phyloP scores from a whole-genome alignment of 2,888 invertebrate species.

The Hypsopygia costalis region DNA sequence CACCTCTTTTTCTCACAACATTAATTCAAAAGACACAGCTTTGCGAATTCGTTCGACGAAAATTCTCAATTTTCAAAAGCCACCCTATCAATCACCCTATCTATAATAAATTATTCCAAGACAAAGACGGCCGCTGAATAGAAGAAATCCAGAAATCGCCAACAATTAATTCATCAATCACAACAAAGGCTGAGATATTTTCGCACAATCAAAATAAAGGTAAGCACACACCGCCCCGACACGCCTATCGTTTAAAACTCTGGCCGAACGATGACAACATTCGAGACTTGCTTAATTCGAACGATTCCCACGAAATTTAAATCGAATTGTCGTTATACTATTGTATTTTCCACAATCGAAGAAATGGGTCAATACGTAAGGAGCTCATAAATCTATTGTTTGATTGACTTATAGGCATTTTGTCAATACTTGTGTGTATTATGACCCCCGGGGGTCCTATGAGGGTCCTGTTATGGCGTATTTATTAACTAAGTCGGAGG shows the following conservation, averaged over 20 bases:
- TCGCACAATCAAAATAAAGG: conserved; percentile 44
- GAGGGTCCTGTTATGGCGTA: conserved; percentile 31
- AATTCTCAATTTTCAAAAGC: not conserved
- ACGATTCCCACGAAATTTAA: conserved; percentile 73
- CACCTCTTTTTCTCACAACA: not conserved
- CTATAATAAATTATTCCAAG: conserved; percentile 7
- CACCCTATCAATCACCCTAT: too few relatives aligned
- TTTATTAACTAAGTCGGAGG: conserved; percentile 49
- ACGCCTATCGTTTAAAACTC: conserved; percentile 38
- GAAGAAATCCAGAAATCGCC: conserved; percentile 17
- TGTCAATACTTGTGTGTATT: conserved; percentile 64
- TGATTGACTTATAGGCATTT: conserved; percentile 76
- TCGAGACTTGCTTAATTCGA: conserved; percentile 64
- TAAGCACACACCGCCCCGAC: conserved; percentile 47
- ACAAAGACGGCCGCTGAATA: conserved; percentile 17
- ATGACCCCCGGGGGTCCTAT: conserved; percentile 48
- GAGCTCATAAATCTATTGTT: conserved; percentile 63
- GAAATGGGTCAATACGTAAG: conserved; percentile 74
- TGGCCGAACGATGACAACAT: conserved; percentile 56
- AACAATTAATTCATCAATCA: conserved; percentile 30
- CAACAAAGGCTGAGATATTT: conserved; percentile 28
- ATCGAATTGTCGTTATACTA: conserved; percentile 70
- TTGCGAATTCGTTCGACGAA: not conserved
- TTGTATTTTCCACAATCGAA: conserved; percentile 57
- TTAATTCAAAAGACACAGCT: too few relatives aligned